Evolutionary conservation across 1,140 invertebrate species (phyloP), one percentile per base, ranked within the genome.

Genomic region (Heliothis virescens): DNA sequence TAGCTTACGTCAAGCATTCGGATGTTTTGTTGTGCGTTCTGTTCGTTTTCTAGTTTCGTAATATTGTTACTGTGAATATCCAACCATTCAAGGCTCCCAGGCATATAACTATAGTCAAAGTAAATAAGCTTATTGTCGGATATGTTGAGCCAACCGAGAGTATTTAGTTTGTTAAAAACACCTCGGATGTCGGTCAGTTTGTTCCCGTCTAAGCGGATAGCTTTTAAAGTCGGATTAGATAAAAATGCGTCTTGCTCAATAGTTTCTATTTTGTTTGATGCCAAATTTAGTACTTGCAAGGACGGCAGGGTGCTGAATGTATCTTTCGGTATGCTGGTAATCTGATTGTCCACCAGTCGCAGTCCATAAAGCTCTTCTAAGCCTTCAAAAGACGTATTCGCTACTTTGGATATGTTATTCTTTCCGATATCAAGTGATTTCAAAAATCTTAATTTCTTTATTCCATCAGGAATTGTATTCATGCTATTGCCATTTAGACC

Each of bases 371-470:
- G 89, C 71, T 96, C 95, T 83, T 96, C 96, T 60, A 97, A 91
- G 2, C 96, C 96, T 84, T 96, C 95, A 90, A 97, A 97, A 82
- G 95, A 96, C 13, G 95, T 90, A 86, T 96, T 96, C 18, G 93
- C 94, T 65, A 96, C 92, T 60, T 95, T 92, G 72, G 95, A 94
- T 81, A 98, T 97, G 79, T 95, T 96, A 90, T 98, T 98, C 88
- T 97, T 97, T 3, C 97, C 97, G 60, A 98, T 95, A 93, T 98
- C 97, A 29, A 98, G 95, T 0, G 96, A 97, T 91, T 97, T 97
- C 60, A 98, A 94, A 83, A 96, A 96, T 26, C 93, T 88, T n/a
- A 98, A 90, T 80, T 95, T 95, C 77, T 95, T 95, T 1, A 98
- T 95, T 9, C 97, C 96, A 73, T 95, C 95, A 5, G 98, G 98